These are phyloP conservation scores for Acleris holmiana DNA, from an alignment of 2,888 invertebrate genomes.

Conservation along the genomic window DNA sequence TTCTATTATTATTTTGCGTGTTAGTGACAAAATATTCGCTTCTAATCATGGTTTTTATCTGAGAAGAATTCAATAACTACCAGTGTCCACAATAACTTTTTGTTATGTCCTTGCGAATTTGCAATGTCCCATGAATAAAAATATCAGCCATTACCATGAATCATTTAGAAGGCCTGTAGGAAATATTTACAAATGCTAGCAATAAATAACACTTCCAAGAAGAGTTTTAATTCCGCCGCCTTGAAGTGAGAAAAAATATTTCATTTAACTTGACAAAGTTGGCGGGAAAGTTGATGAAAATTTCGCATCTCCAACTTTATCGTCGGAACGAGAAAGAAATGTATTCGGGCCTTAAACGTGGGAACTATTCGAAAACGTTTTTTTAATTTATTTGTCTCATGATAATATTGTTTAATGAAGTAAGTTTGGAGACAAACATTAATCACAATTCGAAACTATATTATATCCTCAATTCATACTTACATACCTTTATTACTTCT, in stretches of 20 bases:
- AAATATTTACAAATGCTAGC: background rate
- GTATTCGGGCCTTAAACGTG: constrained; percentile 23
- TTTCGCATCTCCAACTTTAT: constrained; percentile 35
- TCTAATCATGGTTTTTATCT: too few species aligned
- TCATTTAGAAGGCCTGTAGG: too few species aligned
- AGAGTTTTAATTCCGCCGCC: constrained; percentile 15
- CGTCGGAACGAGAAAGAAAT: constrained; percentile 31
- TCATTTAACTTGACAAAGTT: constrained; percentile 29
- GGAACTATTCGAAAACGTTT: constrained; percentile 27
- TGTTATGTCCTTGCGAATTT: too few species aligned
- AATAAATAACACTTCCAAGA: background rate
- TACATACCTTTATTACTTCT: background rate
- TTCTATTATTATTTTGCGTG: too few species aligned
- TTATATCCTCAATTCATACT: background rate
- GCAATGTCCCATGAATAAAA: too few species aligned
- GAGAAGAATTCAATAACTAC: too few species aligned
- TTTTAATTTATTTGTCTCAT: constrained; percentile 20
- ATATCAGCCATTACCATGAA: too few species aligned
- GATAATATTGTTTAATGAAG: constrained; percentile 12
- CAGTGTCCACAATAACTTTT: too few species aligned
- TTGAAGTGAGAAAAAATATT: constrained; percentile 28
- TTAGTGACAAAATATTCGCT: too few species aligned
- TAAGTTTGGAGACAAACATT: constrained; percentile 10
- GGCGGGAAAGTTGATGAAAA: constrained; percentile 36
- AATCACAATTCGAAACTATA: background rate